These are phyloP conservation scores for Philereme vetulata DNA, from an alignment of 2,888 invertebrate species.

Conservation along the genomic window DNA sequence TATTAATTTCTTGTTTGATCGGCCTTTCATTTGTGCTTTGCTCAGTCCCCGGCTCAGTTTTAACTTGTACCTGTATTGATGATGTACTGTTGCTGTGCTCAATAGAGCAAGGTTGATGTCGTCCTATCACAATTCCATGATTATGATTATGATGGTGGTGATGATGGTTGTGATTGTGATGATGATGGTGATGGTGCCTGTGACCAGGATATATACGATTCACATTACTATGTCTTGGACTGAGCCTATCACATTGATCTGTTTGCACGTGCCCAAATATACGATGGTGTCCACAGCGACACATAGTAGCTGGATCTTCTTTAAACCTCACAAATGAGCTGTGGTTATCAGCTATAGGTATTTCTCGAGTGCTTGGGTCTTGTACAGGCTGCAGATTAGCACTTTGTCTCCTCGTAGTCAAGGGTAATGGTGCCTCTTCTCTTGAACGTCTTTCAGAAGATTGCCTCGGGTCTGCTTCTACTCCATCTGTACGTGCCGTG, in stretches of 20 bases:
- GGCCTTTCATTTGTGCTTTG: conserved; percentile 37
- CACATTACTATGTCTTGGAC: conserved; percentile 7
- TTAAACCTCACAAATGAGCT: conserved; percentile 40
- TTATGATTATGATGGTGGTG: conserved; percentile 34
- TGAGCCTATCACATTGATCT: conserved; percentile 45
- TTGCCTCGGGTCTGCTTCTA: conserved; percentile 33
- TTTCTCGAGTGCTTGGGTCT: conserved; percentile 1
- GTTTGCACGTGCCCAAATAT: conserved; percentile 44
- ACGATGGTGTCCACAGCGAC: conserved; percentile 35
- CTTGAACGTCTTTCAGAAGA: conserved; percentile 5
- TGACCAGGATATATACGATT: conserved; percentile 13
- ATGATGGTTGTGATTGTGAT: conserved; percentile 43
- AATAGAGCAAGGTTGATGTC: conserved; percentile 41
- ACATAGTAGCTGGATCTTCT: conserved; percentile 26
- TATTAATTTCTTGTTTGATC: conserved; percentile 57
- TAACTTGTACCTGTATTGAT: conserved; percentile 46
- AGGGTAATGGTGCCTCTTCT: conserved; percentile 19
- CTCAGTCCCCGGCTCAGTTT: conserved; percentile 58
- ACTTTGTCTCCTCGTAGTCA: conserved; percentile 34
- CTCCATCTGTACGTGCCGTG: conserved; percentile 38
- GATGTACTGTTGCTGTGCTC: conserved; percentile 32
- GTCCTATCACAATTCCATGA: conserved; percentile 19
- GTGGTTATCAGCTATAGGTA: conserved; percentile 3
- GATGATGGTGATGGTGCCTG: conserved; percentile 33
- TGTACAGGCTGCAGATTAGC: conserved; percentile 30